These are phyloP conservation scores for Xenus cinereus DNA, from an alignment of 2,113 vertebrate genomes.

Conservation along the genomic window DNA sequence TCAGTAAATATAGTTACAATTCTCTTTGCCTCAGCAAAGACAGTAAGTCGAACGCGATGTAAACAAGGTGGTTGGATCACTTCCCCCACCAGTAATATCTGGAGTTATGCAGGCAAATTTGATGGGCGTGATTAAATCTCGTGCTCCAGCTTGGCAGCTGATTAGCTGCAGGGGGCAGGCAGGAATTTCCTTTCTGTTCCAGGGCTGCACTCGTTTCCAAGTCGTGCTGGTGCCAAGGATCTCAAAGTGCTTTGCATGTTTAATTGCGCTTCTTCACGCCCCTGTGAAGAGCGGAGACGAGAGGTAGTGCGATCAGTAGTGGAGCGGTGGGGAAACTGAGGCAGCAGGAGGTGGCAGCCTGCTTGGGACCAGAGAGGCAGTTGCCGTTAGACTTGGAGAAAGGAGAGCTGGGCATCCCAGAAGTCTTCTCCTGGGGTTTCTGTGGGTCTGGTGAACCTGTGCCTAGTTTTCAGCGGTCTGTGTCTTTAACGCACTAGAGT, in stretches of 20 bases:
- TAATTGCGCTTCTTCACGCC: neutral
- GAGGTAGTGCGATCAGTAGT: neutral
- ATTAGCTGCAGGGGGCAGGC: slow-evolving; percentile 47
- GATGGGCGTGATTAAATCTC: slow-evolving; percentile 41
- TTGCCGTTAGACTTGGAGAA: neutral
- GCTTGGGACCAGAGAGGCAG: neutral
- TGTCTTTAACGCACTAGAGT: neutral
- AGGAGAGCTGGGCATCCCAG: neutral
- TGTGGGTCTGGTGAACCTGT: neutral
- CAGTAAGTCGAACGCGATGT: neutral
- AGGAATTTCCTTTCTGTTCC: slow-evolving; percentile 57
- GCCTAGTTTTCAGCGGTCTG: neutral
- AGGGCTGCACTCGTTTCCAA: neutral
- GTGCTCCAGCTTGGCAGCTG: slow-evolving; percentile 41
- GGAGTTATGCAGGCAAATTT: slow-evolving; percentile 34
- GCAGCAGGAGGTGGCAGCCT: neutral
- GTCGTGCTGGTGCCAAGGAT: neutral
- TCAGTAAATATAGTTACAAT: slow-evolving; percentile 15
- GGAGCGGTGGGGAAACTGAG: slow-evolving; percentile 4
- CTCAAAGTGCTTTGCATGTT: slow-evolving; percentile 31
- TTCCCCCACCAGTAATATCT: neutral
- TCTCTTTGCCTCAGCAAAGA: slow-evolving; percentile 39
- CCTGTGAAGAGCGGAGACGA: neutral
- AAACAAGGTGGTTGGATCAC: slow-evolving; percentile 34
- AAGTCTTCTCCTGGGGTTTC: neutral